Evolutionary conservation across 2,113 vertebrate species (phyloP).

Genomic region (Mandrillus leucophaeus): DNA sequence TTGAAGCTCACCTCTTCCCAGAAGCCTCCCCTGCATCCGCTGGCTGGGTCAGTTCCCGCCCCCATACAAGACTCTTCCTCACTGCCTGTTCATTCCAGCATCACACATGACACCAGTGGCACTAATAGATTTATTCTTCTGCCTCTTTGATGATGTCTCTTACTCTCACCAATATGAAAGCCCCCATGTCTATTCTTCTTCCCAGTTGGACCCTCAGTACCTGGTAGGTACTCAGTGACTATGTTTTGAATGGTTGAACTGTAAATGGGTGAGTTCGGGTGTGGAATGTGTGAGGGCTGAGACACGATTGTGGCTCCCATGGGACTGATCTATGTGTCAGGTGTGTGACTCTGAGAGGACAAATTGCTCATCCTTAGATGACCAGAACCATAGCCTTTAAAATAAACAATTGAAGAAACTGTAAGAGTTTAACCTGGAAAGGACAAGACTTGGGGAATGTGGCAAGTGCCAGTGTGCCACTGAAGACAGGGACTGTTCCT

Average conservation of each 20-base stretch:
- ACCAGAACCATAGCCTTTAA: not conserved
- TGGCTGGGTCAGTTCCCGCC: too few relatives aligned
- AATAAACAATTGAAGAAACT: not conserved
- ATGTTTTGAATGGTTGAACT: not conserved
- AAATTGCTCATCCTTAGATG: not conserved
- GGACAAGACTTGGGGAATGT: not conserved
- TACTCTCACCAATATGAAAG: not conserved
- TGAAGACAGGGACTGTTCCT: not conserved
- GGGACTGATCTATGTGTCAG: not conserved
- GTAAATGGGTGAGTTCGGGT: too few relatives aligned
- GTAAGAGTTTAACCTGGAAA: not conserved
- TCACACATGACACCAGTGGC: accelerated
- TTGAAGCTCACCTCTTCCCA: not conserved
- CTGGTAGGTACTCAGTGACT: not conserved
- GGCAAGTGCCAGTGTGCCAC: not conserved
- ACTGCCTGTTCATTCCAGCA: not conserved
- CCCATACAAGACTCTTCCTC: not conserved
- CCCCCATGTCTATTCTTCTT: not conserved
- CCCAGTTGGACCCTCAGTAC: not conserved
- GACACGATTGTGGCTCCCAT: accelerated
- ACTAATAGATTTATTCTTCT: not conserved
- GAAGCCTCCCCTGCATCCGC: not conserved
- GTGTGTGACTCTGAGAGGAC: not conserved
- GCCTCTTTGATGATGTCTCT: not conserved
- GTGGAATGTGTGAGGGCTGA: not conserved